phyloP scores from a whole-genome alignment of 2,113 vertebrate genomes.

The Benitochromis conjunctus region DNA sequence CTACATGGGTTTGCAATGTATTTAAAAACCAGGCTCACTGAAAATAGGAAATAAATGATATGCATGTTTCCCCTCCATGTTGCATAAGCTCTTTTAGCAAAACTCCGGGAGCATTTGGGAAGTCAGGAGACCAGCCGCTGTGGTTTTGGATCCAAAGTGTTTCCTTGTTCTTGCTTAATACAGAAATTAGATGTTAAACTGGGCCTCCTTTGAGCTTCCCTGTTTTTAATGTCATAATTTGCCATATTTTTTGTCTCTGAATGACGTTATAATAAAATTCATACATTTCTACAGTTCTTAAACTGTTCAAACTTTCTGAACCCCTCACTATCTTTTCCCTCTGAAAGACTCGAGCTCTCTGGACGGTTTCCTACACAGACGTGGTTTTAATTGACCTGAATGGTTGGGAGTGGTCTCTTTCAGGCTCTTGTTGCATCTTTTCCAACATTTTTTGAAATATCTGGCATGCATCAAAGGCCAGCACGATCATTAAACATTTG shows the following conservation, averaged over 20 bases:
- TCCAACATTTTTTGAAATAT: not conserved
- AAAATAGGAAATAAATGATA: not conserved
- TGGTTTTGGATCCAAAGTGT: not conserved
- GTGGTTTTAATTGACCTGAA: not conserved
- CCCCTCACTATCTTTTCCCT: rapidly evolving
- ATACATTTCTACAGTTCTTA: rapidly evolving
- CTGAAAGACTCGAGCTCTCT: not conserved
- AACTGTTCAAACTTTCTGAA: rapidly evolving
- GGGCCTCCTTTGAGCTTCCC: not conserved
- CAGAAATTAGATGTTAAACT: not conserved
- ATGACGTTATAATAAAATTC: not conserved
- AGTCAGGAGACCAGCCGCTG: not conserved
- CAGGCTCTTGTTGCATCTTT: rapidly evolving
- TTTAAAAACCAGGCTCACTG: not conserved
- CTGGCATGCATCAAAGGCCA: not conserved
- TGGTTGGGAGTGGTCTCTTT: not conserved
- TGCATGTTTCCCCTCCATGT: not conserved
- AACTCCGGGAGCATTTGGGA: rapidly evolving
- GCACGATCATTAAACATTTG: not conserved
- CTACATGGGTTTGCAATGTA: not conserved
- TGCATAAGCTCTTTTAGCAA: not conserved
- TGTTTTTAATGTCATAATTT: not conserved
- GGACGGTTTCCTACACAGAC: not conserved
- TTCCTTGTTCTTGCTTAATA: not conserved
- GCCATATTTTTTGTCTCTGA: not conserved